Evolutionary conservation across 1,140 invertebrate genomes (phyloP), one percentile per base, ranked within the genome.

Genomic region (Euura saliciscinereae): DNA sequence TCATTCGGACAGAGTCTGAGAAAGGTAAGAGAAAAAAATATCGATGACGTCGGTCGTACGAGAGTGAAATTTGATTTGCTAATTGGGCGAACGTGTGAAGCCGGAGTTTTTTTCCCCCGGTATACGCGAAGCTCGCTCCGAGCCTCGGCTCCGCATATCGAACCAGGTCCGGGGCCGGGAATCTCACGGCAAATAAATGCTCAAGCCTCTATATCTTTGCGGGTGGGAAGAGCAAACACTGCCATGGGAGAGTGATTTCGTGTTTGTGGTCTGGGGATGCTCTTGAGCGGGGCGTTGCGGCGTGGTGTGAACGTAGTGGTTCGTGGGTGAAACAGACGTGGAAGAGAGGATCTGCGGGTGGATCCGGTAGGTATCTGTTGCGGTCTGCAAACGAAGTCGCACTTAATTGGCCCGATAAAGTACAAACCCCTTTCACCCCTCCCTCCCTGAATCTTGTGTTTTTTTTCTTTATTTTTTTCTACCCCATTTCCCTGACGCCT

Each of bases 341-440:
- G 43, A 71, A 43, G 7, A 28, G 46, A 70, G 64, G 4, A 70
- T 70, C 64, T 70, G 68, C 68, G 11, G 8, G 43, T 13, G 45
- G 42, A 45, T 51, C 45, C n/a, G 45, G 51, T 46, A 59, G 69
- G 76, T 77, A 79, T 79, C 76, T 76, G 79, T 79, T 78, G 79
- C 78, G 78, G 78, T 80, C 76, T 72, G 66, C 68, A 71, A 68
- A 75, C 72, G 73, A 45, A 68, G 66, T 73, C 75, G 59, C 68
- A 65, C 76, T 78, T 79, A 79, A 79, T 80, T 79, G 73, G 74
- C 51, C 28, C 67, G 65, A 74, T 78, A 76, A 74, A 78, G 72
- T 71, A 73, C 28, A n/a, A 59, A 59, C 10, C 51, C 51, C 51
- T 8, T n/a, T 59, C 51, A n/a, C 51, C 51, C 51, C 13, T 59